Evolutionary conservation across 2,797 vertebrate species (phyloP), one percentile per base, ranked within the genome.

Genomic region (Mus minutoides): DNA sequence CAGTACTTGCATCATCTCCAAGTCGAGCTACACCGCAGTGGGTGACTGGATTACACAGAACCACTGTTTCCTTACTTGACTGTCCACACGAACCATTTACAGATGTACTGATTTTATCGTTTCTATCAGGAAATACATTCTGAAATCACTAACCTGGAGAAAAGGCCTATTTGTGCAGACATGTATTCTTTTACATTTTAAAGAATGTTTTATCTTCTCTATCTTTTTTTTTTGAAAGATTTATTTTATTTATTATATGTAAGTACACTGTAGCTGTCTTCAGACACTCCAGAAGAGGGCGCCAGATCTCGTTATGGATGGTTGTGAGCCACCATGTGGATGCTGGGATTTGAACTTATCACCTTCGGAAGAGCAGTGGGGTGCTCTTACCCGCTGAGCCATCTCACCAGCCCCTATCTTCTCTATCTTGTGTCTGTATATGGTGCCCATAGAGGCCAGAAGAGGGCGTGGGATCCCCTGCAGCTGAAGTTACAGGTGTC

Each of bases 71-170:
- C 71, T 92, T 40, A 76, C 26, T 69, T 67, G 54, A 78, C 56
- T 87, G n/a, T 43, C 88, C 90, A 58, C 17, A 69, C 52, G 49
- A 96, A 52, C 69, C n/a, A 88, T 7, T 43, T 93, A 60, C 60
- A 82, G 85, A 88, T 88, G 58, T 86, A 52, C 31, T 12, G 58
- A 80, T 84, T 97, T 71, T 78, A 56, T 26, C 90, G 12, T 89
- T 92, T 82, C 64, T 90, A 24, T 77, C 80, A 19, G 54, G 76
- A 95, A 92, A 90, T 92, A 82, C 46, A 37, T 71, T 91, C 58
- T 43, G 69, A 94, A 93, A 54, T 94, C 46, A 94, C 77, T 86
- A 92, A 92, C 67, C 73, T 77, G 37, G 31, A 77, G 58, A 87
- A 56, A 92, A 19, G 29, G 79, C 40, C 37, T 84, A 46, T 75